These are phyloP conservation scores for Beroe forskalii DNA, from an alignment of 37 sponge, comb jelly and placozoan species.

Conservation along the genomic window DNA sequence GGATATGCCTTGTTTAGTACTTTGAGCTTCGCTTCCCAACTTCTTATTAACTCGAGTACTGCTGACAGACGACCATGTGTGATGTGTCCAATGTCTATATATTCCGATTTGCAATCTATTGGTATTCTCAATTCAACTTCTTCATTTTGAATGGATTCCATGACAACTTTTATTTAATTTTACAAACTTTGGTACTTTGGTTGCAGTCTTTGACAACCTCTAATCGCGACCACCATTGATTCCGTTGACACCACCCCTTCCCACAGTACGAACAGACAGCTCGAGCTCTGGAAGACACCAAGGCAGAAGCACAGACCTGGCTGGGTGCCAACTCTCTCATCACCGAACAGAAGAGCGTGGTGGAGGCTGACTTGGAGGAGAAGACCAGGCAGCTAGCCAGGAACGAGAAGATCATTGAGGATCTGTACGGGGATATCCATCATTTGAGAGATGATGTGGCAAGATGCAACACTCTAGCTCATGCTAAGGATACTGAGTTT, in stretches of 20 bases:
- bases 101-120: no score
- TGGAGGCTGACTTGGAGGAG: not conserved
- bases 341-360: not conserved
- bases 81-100: no score
- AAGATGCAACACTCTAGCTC: not conserved
- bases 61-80: no score
- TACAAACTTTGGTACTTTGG: no score
- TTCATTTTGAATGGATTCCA: no score
- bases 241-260: not conserved
- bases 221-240: not conserved
- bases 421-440: not conserved
- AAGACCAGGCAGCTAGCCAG: not conserved
- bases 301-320: not conserved
- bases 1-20: no score
- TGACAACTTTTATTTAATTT: no score
- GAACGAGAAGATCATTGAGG: not conserved
- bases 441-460: not conserved
- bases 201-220: no score
- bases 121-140: no score
- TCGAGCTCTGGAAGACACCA: not conserved
- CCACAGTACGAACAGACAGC: not conserved
- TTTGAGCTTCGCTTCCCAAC: no score
- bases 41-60: no score
- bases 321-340: not conserved
- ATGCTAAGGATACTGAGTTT: constrained; percentile 12